Evolutionary conservation across 1,140 invertebrate species (phyloP), one percentile per base, ranked within the genome.

Genomic region (Lordiphosa clarofinis): DNA sequence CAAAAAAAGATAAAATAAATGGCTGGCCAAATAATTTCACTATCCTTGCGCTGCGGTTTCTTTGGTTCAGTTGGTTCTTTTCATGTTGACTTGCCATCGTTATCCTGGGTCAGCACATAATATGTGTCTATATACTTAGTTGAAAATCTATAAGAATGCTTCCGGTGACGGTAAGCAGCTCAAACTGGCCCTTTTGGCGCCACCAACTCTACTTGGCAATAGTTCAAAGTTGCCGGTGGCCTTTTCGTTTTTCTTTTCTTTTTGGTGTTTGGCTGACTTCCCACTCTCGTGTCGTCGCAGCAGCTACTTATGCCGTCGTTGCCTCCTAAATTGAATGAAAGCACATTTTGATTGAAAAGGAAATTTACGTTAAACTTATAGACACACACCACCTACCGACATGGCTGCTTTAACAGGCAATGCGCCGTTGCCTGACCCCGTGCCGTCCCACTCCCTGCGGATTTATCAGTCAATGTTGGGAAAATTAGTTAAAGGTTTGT

Each of bases 281-380:
- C 35, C 42, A 48, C 50, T 56, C 54, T 46, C 56, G 43, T 43
- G 50, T 54, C 44, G 33, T 28, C 37, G 24, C 42, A 48, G 12
- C 35, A 56, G 64, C 59, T 65, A 66, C 74, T 78, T 79, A 73
- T 28, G 28, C 43, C 42, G 50, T 42, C 54, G 39, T 42, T 40
- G 42, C 52, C 65, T 64, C 54, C 49, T 37, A 84, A 82, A 82
- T 82, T 82, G 76, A 82, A 84, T 82, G 68, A 84, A 84, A 78
- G 76, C 78, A 73, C 78, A 76, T 73, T 82, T 82, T 82, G 76
- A 82, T 82, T 82, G 73, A 82, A 70, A 81, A 73, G 73, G 68
- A 84, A 82, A 78, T 82, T 84, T 69, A 78, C 78, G 76, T 75
- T 60, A 59, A 76, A 82, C 57, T 72, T 64, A 57, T 52, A 75